Base-by-base conservation (phyloP, 2,888 invertebrate species). In the Ashinkailepas kermadecensis region DNA sequence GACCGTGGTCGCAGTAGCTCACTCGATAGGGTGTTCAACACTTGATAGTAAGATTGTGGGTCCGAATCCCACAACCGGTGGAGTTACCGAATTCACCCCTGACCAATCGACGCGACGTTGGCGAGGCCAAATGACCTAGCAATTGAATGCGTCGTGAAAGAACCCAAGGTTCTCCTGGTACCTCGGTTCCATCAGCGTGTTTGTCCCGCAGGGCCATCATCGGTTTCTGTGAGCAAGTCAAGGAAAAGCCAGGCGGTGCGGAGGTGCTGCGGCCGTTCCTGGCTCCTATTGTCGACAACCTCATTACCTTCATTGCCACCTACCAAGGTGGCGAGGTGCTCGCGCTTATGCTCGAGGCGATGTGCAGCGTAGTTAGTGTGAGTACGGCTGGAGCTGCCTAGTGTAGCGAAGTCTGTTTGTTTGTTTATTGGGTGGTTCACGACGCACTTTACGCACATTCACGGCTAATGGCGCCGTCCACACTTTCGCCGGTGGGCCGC, bases 191-290 rank as follows among this genome's bases (percentile, higher is more conserved):
- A 39, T 39, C 39, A 39, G 39, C 39, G 39, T 39, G 4, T 39
- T 39, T 39, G 39, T 39, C 9, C 80, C 64, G 57, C 82, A 83
- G 88, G 84, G 86, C 88, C 7, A 86, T 88, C 9, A 88, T 87
- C 85, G 90, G 89, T 83, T 90, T 90, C 86, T 90, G 90, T 85
- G 88, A 89, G 81, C 89, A 90, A 83, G 87, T 91, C 82, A 89
- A 89, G 83, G 86, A 87, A 10, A 87, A 81, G 58, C 82, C 83
- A 0, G 82, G 74, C 64, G 83, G 82, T 39, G 82, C 81, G 13
- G 82, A 82, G 67, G 82, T 84, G 15, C 82, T 67, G 79, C 80
- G 82, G 39, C 84, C 85, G 15, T 83, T 84, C 82, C 83, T 84
- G 59, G 84, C 83, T n/a, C 81, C 84, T 39, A 84, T 84, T n/a